Conservation (phyloP, 2,888 invertebrate genomes). For the Operophtera brumata region DNA sequence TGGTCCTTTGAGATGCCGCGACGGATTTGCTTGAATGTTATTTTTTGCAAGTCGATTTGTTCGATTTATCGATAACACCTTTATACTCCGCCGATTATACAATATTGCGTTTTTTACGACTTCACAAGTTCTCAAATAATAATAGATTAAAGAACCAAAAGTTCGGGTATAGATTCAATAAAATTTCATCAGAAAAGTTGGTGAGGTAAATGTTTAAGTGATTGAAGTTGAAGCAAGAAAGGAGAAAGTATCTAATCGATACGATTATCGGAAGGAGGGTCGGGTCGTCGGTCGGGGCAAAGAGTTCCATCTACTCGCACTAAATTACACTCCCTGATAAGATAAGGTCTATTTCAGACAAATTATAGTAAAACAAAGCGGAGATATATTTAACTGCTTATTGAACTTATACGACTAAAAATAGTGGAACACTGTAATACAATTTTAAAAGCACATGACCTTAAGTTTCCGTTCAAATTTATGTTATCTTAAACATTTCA, state of each 20-base stretch:
- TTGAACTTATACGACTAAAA: not conserved
- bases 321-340: slow-evolving; percentile 57
- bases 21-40: slow-evolving; percentile 41
- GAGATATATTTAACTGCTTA: slow-evolving; percentile 3
- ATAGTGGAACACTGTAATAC: too few relatives aligned
- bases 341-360: slow-evolving; percentile 44
- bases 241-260: slow-evolving; percentile 61
- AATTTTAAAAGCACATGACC: too few relatives aligned
- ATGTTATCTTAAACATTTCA: too few relatives aligned
- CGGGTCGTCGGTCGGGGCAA: slow-evolving; percentile 41
- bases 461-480: too few relatives aligned
- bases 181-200: slow-evolving; percentile 29
- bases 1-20: slow-evolving; percentile 54
- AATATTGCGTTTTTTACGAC: slow-evolving; percentile 26
- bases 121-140: slow-evolving; percentile 22
- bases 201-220: slow-evolving; percentile 35
- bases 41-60: slow-evolving; percentile 49
- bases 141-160: slow-evolving; percentile 9
- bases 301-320: slow-evolving; percentile 44
- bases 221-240: slow-evolving; percentile 42
- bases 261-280: slow-evolving; percentile 61
- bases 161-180: slow-evolving; percentile 11
- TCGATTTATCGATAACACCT: slow-evolving; percentile 43
- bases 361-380: slow-evolving; percentile 25
- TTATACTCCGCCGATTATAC: slow-evolving; percentile 29